A percentile compares a stretch with the other conserved stretches of the same genome.
phyloP scores from a whole-genome alignment of 2,113 vertebrate genomes.

The Chionomys nivalis region DNA sequence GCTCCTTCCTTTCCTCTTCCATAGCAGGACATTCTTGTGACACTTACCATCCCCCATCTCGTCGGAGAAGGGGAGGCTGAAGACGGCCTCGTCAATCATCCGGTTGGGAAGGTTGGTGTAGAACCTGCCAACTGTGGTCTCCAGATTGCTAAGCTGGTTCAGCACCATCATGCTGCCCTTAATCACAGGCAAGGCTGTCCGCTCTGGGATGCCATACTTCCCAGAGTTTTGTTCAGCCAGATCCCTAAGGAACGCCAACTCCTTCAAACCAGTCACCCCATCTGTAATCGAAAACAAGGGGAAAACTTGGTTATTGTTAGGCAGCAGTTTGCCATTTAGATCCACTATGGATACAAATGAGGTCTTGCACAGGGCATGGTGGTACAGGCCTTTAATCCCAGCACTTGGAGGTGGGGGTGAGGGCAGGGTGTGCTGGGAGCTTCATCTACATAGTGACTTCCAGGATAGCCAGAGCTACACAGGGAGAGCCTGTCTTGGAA shows the following conservation, averaged over 20 bases:
- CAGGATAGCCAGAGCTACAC: not conserved
- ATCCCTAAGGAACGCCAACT: constrained; percentile 96
- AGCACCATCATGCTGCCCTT: constrained; percentile 99
- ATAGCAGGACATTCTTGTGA: not conserved
- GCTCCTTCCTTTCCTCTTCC: not conserved
- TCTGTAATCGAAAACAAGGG: constrained; percentile 84
- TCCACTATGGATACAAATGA: not conserved
- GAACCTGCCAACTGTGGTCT: constrained; percentile 97
- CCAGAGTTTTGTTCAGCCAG: constrained; percentile 96
- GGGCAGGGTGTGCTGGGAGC: not conserved
- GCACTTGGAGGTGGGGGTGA: not conserved
- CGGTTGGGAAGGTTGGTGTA: constrained; percentile 98
- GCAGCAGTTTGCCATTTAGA: not conserved
- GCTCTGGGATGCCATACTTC: constrained; percentile 93
- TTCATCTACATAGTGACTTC: not conserved
- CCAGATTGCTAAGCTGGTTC: constrained; percentile 98
- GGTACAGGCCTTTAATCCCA: not conserved
- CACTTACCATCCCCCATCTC: constrained; percentile 98
- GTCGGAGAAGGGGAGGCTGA: constrained; percentile 96
- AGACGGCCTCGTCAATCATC: constrained; percentile 97
- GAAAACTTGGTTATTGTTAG: not conserved
- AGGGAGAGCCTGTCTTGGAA: not conserved
- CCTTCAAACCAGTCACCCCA: constrained; percentile 96
- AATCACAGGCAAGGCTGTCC: constrained; percentile 89
- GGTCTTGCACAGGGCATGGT: not conserved